A percentile compares a stretch with the other conserved stretches of the same genome.
These are phyloP conservation scores for Actinemys pallida DNA, from an alignment of 2,113 vertebrate genomes.

Conservation along the genomic window DNA sequence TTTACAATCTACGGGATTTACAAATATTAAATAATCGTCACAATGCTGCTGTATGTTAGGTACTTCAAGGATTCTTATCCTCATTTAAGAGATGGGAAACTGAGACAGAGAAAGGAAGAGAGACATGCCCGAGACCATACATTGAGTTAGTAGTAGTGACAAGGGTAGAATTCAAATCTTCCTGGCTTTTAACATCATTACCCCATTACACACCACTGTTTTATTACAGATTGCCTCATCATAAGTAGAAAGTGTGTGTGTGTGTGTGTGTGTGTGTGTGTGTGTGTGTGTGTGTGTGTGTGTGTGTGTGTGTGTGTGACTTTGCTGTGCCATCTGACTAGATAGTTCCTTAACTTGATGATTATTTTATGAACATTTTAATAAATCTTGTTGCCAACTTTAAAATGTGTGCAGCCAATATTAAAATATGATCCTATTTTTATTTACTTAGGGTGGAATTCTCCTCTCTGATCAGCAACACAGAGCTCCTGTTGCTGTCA, in stretches of 20 bases:
- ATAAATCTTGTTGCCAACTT: conserved; percentile 22
- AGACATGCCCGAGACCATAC: conserved; percentile 37
- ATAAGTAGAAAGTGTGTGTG: conserved; percentile 40
- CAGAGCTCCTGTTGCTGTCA: conserved; percentile 9
- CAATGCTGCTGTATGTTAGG: neutral
- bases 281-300: conserved; percentile 59
- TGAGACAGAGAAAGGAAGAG: neutral
- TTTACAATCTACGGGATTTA: neutral
- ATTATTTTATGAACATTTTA: conserved; percentile 17
- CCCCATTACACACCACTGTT: conserved; percentile 50
- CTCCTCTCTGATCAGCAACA: rapidly evolving
- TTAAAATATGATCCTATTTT: neutral
- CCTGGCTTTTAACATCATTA: conserved; percentile 15
- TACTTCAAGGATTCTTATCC: neutral
- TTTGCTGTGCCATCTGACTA: conserved; percentile 46
- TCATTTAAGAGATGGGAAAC: neutral
- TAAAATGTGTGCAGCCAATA: neutral
- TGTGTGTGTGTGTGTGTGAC: conserved; percentile 62
- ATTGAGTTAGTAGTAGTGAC: neutral
- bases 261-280: conserved; percentile 63
- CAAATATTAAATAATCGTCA: neutral
- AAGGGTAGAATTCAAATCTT: conserved; percentile 11
- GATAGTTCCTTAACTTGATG: conserved; percentile 26
- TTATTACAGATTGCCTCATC: conserved; percentile 35
- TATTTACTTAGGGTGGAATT: conserved; percentile 21